phyloP scores from a whole-genome alignment of 2,797 vertebrate genomes.

The Gallinago nigripennis region DNA sequence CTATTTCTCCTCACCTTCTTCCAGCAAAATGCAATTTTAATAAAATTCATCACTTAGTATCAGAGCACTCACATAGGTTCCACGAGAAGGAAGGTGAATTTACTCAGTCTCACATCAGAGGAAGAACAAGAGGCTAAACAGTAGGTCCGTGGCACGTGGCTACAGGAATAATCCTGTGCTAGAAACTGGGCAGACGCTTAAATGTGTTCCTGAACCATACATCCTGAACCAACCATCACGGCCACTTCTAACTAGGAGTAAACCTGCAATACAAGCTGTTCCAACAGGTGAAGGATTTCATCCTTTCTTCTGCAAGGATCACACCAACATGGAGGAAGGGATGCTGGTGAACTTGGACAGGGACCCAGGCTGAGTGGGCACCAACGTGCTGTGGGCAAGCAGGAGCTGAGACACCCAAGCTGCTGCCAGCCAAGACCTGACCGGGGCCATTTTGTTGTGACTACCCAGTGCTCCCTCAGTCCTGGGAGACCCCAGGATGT shows the following conservation, averaged over 20 bases:
- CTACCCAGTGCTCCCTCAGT: background rate
- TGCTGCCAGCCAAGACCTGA: background rate
- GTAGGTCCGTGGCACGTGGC: background rate
- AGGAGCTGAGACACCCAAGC: background rate
- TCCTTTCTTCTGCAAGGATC: background rate
- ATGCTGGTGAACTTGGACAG: background rate
- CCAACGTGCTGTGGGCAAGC: background rate
- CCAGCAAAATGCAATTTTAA: background rate
- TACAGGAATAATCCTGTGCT: background rate
- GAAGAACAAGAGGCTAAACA: background rate
- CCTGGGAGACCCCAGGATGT: background rate
- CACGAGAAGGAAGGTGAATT: background rate
- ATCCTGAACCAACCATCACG: background rate
- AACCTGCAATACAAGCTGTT: background rate
- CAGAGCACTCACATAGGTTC: background rate
- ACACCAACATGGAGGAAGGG: background rate
- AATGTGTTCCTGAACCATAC: background rate
- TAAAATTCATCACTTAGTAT: background rate
- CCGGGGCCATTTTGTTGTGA: background rate
- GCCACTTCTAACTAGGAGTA: background rate
- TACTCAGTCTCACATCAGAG: background rate
- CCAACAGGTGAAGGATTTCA: background rate
- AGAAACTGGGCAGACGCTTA: background rate
- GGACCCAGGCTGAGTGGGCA: rapidly evolving
- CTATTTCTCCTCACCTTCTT: background rate